Conservation (phyloP, 2,888 invertebrate genomes). For the Drosophila engyochracea region DNA sequence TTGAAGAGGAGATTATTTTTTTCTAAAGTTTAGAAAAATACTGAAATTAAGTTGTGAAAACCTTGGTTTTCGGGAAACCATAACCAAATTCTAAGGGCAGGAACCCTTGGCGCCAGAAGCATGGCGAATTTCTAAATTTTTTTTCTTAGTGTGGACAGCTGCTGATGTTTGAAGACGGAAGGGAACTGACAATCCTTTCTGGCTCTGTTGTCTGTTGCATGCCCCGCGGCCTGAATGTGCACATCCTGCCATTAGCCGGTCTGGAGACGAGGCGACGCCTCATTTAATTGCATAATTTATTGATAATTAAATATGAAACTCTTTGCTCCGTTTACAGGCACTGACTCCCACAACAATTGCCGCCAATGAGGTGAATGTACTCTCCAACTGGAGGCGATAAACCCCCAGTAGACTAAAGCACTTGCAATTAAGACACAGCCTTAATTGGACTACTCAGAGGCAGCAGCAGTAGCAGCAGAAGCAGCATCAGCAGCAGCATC, state of each 20-base stretch:
- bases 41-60: background rate
- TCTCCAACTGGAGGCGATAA: constrained; percentile 48
- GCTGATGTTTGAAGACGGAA: background rate
- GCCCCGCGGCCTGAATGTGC: constrained; percentile 52
- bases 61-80: background rate
- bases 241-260: constrained; percentile 64
- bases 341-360: constrained; percentile 62
- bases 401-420: constrained; percentile 21
- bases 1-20: background rate
- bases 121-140: background rate
- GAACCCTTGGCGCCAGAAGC: background rate
- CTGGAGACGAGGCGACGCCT: constrained; percentile 11
- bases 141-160: constrained; percentile 8
- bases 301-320: constrained; percentile 71
- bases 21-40: background rate
- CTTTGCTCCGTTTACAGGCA: constrained; percentile 28
- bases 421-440: constrained; percentile 44
- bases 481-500: constrained; percentile 14
- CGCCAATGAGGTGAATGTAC: constrained; percentile 65
- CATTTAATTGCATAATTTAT: constrained; percentile 77
- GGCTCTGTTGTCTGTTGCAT: constrained; percentile 18
- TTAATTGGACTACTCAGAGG: constrained; percentile 48
- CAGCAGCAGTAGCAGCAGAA: constrained; percentile 15
- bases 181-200: constrained; percentile 9
- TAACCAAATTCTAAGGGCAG: background rate